Evolutionary conservation across 2,888 invertebrate species (phyloP).

Genomic region (Leptinotarsa rubiginosa): DNA sequence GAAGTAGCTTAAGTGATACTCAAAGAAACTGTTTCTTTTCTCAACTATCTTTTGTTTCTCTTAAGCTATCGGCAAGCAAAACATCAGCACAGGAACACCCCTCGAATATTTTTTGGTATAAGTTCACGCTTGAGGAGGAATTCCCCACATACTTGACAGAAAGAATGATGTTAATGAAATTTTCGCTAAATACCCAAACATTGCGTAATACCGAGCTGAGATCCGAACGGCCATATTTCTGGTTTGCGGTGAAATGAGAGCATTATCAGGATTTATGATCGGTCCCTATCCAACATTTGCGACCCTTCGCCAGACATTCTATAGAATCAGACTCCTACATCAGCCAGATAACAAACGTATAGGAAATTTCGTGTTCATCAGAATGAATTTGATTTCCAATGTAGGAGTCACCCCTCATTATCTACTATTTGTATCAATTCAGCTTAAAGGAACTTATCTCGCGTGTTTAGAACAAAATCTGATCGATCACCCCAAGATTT

Average conservation of each 20-base stretch:
- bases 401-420: not conserved
- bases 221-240: slow-evolving; percentile 37
- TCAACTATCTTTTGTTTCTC: too few relatives aligned
- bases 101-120: too few relatives aligned
- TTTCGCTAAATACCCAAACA: slow-evolving; percentile 10
- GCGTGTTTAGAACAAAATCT: not conserved
- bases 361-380: slow-evolving; percentile 13
- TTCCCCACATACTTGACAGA: not conserved
- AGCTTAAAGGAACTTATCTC: not conserved
- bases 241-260: slow-evolving; percentile 37
- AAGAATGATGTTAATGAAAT: slow-evolving; percentile 3
- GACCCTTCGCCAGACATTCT: slow-evolving; percentile 34
- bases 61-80: too few relatives aligned
- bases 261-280: slow-evolving; percentile 42
- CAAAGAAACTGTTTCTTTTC: too few relatives aligned
- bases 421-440: slow-evolving; percentile 11
- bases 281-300: slow-evolving; percentile 33
- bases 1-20: too few relatives aligned
- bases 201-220: slow-evolving; percentile 14
- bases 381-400: slow-evolving; percentile 16
- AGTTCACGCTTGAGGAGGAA: too few relatives aligned
- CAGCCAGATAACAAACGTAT: slow-evolving; percentile 21
- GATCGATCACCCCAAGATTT: not conserved
- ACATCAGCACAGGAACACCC: too few relatives aligned
- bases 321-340: slow-evolving; percentile 34